Evolutionary conservation across 2,888 invertebrate genomes (phyloP).

Genomic region (Lissonota sp.): DNA sequence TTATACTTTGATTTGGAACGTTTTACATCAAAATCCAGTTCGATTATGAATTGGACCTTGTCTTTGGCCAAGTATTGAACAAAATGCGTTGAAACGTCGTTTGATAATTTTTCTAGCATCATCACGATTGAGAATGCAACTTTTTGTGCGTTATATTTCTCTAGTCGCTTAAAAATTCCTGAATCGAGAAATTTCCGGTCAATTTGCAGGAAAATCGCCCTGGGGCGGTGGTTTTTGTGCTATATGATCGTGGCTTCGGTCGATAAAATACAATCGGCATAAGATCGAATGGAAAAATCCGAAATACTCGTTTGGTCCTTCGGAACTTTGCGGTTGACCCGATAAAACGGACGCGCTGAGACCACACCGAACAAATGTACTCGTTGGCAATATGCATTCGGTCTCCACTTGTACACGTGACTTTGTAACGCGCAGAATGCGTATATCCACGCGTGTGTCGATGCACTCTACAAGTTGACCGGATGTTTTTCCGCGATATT

Average conservation of each 20-base stretch:
- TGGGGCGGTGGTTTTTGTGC: too few species aligned
- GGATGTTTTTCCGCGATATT: slow-evolving; percentile 79
- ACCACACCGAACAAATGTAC: slow-evolving; percentile 44
- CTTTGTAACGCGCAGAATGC: neutral
- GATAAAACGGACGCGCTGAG: slow-evolving; percentile 43
- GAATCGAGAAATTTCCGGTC: too few species aligned
- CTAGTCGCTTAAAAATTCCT: too few species aligned
- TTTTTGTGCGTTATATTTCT: too few species aligned
- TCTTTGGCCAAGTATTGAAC: too few species aligned
- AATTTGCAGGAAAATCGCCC: too few species aligned
- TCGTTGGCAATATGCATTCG: slow-evolving; percentile 20
- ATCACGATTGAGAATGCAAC: too few species aligned
- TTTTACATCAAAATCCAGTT: too few species aligned
- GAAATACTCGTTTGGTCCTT: slow-evolving; percentile 43
- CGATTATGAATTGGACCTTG: too few species aligned
- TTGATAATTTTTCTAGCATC: too few species aligned
- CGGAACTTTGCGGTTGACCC: slow-evolving; percentile 49
- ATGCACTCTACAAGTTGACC: slow-evolving; percentile 29
- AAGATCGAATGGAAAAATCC: slow-evolving; percentile 62
- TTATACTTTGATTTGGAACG: too few species aligned
- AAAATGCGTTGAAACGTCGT: too few species aligned
- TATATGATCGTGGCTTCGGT: slow-evolving; percentile 11
- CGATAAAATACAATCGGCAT: slow-evolving; percentile 1
- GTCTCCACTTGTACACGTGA: slow-evolving; percentile 8
- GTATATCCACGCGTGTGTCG: neutral